Conservation (phyloP, 1,140 invertebrate genomes). For the Drosophila carrolli region DNA sequence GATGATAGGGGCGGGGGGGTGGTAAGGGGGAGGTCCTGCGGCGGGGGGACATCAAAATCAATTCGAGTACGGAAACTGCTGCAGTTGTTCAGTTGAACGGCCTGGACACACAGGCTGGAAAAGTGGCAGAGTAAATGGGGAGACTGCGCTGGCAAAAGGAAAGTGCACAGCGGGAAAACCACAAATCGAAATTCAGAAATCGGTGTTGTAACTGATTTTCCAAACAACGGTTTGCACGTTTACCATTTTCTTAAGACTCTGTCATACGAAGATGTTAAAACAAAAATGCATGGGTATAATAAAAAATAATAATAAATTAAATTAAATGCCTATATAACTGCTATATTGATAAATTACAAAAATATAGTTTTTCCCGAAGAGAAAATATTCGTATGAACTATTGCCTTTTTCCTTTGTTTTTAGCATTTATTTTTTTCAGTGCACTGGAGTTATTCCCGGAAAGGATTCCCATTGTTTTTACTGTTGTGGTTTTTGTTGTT, state of each 20-base stretch:
- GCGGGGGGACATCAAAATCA: slow-evolving; percentile 68
- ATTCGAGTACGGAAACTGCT: slow-evolving; percentile 78
- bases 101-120: slow-evolving; percentile 36
- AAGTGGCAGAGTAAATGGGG: slow-evolving; percentile 8
- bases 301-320: no score
- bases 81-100: slow-evolving; percentile 76
- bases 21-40: slow-evolving; percentile 24
- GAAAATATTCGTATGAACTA: no score
- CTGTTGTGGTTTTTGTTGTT: slow-evolving; percentile 25
- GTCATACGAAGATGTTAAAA: no score
- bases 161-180: background rate
- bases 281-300: no score
- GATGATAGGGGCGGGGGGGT: slow-evolving; percentile 1
- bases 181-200: background rate
- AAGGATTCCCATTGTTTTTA: slow-evolving; percentile 44
- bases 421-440: slow-evolving; percentile 9
- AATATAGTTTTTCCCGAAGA: no score
- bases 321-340: no score
- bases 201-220: no score
- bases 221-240: no score
- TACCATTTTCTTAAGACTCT: no score
- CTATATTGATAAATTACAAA: no score
- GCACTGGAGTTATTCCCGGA: slow-evolving; percentile 10
- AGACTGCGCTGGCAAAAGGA: background rate
- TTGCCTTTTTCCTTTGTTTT: no score